Conservation (phyloP, 2,113 vertebrate species). For the Antechinus stuartii region DNA sequence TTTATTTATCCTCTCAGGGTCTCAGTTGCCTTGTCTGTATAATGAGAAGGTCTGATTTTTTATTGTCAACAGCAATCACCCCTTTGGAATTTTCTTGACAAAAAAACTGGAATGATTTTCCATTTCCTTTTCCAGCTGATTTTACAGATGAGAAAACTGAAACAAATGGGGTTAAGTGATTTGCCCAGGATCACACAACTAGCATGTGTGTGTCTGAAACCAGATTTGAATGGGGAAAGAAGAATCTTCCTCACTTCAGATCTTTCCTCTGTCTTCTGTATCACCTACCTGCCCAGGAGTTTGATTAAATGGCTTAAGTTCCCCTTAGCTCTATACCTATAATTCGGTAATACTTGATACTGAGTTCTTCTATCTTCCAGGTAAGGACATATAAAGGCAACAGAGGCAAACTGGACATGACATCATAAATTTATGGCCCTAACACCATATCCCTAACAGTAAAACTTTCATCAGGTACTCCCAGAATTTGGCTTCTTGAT, state of each 20-base stretch:
- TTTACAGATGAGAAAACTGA: too few species aligned
- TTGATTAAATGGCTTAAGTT: background rate
- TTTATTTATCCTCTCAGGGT: background rate
- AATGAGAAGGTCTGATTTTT: background rate
- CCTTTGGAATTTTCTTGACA: too few species aligned
- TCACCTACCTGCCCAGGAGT: too few species aligned
- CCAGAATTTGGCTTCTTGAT: background rate
- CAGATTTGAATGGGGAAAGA: too few species aligned
- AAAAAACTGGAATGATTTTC: too few species aligned
- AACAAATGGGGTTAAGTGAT: too few species aligned
- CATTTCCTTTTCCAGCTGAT: too few species aligned
- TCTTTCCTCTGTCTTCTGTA: too few species aligned
- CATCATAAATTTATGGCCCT: background rate
- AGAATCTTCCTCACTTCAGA: too few species aligned
- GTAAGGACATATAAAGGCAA: background rate
- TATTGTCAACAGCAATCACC: too few species aligned
- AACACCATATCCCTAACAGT: background rate
- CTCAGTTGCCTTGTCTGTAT: background rate
- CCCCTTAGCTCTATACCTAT: background rate
- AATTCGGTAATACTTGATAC: background rate
- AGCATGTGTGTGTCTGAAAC: too few species aligned
- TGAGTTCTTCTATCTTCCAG: background rate
- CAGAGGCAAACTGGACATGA: background rate
- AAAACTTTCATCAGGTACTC: background rate
- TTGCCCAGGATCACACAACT: too few species aligned